Base-by-base conservation (phyloP, 2,888 invertebrate species). In the Megastigmus dorsalis region DNA sequence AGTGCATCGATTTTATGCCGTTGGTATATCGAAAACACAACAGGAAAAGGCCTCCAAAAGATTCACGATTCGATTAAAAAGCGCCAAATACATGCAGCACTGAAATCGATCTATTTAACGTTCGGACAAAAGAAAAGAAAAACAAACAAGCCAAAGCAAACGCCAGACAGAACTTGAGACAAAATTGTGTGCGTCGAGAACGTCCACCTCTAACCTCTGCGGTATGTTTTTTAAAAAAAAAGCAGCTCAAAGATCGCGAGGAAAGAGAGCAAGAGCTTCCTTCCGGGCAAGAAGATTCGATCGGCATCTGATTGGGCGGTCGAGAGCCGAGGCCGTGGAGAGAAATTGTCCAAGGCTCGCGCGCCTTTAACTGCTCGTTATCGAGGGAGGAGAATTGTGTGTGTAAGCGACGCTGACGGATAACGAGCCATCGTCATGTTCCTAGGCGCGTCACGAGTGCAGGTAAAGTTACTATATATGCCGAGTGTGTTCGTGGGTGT, bases 401-500 rank as follows among this genome's bases (percentile, higher is more conserved):
- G n/a, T n/a, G 59, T 13, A 10, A 43, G 54, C 15, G 55, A 30
- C 48, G 36, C 5, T 15, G 20, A 52, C 63, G 71, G 72, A 74
- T 74, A 76, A 77, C 78, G 79, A 77, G 75, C 74, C 75, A 76
- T 74, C 81, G 75, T 50, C 69, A 78, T 79, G 79, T 68, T 78
- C 76, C 79, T 79, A 78, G 77, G 79, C 78, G 82, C 80, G 79
- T 80, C 82, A 79, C 80, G 75, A 75, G 75, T 80, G 77, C 81
- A 83, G 84, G 84, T 84, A 84, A 45, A 80, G 82, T 82, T n/a
- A 52, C 33, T 45, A n/a, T 77, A 75, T 60, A 15, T 15, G 20
- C 13, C 28, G 1, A 3, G 15, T 33, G 18, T 18, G 33, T 18
- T 13, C 18, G 33, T 54, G 18, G 6, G 18, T 33, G 18, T 7